Conservation (phyloP, 2,888 invertebrate species). For the Limnephilus marmoratus region DNA sequence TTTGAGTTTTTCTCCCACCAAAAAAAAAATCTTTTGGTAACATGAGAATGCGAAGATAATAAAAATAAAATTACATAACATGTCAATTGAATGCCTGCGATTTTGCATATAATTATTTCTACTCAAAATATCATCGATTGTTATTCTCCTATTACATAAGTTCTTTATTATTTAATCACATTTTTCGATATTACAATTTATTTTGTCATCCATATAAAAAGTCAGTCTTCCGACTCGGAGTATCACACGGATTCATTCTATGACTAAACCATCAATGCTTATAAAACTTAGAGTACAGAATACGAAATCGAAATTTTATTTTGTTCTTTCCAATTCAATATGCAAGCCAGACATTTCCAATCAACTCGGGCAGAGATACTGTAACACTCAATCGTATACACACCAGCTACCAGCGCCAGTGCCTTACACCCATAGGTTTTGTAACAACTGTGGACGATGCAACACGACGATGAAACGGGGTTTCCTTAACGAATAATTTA, state of each 20-base stretch:
- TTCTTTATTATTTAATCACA: too few relatives aligned
- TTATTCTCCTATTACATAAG: too few relatives aligned
- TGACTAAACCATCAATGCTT: neutral
- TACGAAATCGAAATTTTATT: neutral
- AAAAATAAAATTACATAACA: too few relatives aligned
- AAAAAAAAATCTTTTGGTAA: too few relatives aligned
- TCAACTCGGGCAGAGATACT: conserved; percentile 15
- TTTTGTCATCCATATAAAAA: neutral
- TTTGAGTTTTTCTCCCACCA: too few relatives aligned
- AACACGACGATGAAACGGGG: neutral
- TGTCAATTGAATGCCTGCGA: too few relatives aligned
- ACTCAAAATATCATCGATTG: too few relatives aligned
- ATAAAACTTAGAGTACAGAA: neutral
- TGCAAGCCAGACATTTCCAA: conserved; percentile 43
- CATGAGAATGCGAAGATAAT: too few relatives aligned
- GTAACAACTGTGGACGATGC: neutral
- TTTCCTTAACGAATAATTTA: neutral
- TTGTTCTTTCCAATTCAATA: conserved; percentile 11
- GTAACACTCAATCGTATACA: neutral
- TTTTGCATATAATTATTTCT: too few relatives aligned
- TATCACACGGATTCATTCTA: neutral
- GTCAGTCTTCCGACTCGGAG: neutral
- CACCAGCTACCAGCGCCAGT: neutral
- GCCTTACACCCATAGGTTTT: neutral
- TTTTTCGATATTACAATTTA: too few relatives aligned